These are phyloP conservation scores for Cryptus armator DNA, from an alignment of 2,888 invertebrate genomes.

Conservation along the genomic window DNA sequence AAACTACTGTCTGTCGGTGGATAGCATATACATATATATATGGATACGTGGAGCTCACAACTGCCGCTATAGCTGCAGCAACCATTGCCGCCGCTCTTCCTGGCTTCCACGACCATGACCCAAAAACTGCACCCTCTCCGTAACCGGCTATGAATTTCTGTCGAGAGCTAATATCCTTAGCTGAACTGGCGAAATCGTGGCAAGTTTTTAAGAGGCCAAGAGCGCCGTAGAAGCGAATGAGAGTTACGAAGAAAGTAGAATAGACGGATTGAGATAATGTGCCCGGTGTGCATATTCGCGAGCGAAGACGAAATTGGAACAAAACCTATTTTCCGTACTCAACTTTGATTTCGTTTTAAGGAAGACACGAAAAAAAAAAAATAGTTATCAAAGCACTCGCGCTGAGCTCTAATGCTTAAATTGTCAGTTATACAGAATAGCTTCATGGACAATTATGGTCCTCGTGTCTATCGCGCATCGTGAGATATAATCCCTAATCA, in stretches of 20 bases:
- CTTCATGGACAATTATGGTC: constrained; percentile 17
- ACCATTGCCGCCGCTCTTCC: constrained; percentile 57
- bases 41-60: constrained; percentile 21
- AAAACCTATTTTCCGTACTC: constrained; percentile 12
- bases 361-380: neutral
- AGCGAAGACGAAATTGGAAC: constrained; percentile 17
- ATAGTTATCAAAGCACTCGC: neutral
- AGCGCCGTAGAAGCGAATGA: constrained; percentile 7
- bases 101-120: constrained; percentile 70
- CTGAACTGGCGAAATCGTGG: constrained; percentile 53
- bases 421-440: constrained; percentile 14
- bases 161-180: constrained; percentile 67
- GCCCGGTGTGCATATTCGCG: constrained; percentile 1
- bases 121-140: constrained; percentile 65
- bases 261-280: neutral
- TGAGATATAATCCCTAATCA: constrained; percentile 25
- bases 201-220: constrained; percentile 58
- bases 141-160: constrained; percentile 69
- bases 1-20: constrained; percentile 44
- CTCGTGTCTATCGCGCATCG: constrained; percentile 9
- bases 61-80: constrained; percentile 31
- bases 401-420: neutral
- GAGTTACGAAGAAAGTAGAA: neutral
- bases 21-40: constrained; percentile 3
- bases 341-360: constrained; percentile 23